Base-by-base conservation (phyloP, 2,113 vertebrate species). In the Chamaetylas fuelleborni region DNA sequence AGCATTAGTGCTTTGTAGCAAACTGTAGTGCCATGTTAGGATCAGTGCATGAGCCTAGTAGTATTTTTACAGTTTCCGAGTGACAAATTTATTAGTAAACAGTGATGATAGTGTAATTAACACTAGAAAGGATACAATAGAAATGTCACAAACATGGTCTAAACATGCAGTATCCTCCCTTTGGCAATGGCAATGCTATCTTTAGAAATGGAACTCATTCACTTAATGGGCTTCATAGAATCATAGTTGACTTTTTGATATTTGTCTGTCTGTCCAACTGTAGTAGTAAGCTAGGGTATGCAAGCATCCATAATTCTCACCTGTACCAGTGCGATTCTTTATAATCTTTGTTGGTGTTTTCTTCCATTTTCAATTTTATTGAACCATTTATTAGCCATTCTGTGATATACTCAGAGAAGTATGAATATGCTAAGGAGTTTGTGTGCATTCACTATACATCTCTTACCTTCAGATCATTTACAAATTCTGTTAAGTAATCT, bases 1-100 rank as follows among this genome's bases (percentile, higher is more conserved):
- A 98, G 98, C 99, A 98, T 99, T 98, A 99, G 98, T 98, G 97
- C 98, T 99, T 99, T 96, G 98, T 99, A 99, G 99, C 98, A 97
- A 98, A 98, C 97, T 98, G 98, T 99, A 98, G 98, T 99, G 98
- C 98, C 98, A 98, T 98, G 98, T 97, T 98, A 98, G 98, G 98
- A 98, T 98, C 99, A 98, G 97, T 99, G 99, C 99, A 99, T 99
- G 99, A 99, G 96, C 98, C 98, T 99, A 98, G 98, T 98, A 97
- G 98, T 98, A 98, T 98, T 98, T 98, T 99, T 98, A 98, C 95
- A 96, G 96, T 96, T 97, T 97, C 96, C 92, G 96, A 97, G 96
- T 97, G 94, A 97, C 96, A 97, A 97, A 96, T 96, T 97, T 97
- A 94, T 97, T 96, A 95, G 91, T 94, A 90, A 96, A 89, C 90